A percentile compares a stretch with the other conserved stretches of the same genome.
These are phyloP conservation scores for Apamea sordens DNA, from an alignment of 2,888 invertebrate species.

Conservation along the genomic window DNA sequence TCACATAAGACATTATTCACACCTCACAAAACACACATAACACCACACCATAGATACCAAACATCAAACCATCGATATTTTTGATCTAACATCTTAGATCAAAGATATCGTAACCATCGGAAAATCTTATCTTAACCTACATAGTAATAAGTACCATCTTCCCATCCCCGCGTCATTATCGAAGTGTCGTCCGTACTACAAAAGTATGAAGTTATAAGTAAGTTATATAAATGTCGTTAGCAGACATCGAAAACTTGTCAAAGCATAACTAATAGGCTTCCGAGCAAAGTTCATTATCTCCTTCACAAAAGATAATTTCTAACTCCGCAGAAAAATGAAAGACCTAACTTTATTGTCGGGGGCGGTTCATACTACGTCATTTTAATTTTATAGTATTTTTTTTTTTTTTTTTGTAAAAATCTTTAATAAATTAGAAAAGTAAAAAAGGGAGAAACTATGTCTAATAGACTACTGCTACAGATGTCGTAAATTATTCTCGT, in stretches of 20 bases:
- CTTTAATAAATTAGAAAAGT: not conserved
- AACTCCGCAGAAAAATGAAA: constrained; percentile 66
- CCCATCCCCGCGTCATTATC: constrained; percentile 1
- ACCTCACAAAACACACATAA: no score
- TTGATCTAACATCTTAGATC: not conserved
- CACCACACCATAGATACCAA: not conserved
- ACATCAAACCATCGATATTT: not conserved
- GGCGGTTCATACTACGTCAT: constrained; percentile 34
- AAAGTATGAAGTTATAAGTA: constrained; percentile 18
- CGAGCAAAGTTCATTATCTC: constrained; percentile 42
- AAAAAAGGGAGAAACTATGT: not conserved
- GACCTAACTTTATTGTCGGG: constrained; percentile 38
- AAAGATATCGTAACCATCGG: not conserved
- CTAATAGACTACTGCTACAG: not conserved
- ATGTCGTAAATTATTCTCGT: not conserved
- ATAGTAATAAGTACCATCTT: not conserved
- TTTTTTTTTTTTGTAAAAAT: not conserved
- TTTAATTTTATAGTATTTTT: not conserved
- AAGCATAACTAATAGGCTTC: constrained; percentile 45
- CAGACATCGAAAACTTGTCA: constrained; percentile 25
- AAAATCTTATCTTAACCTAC: not conserved
- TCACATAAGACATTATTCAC: not conserved
- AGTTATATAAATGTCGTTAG: constrained; percentile 29
- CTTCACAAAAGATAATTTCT: constrained; percentile 53
- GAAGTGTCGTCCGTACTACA: not conserved